Percentiles rank a stretch among this genome's conserved stretches.
Evolutionary conservation across 1,140 invertebrate species (phyloP).

Genomic region (Drosophila teissieri): DNA sequence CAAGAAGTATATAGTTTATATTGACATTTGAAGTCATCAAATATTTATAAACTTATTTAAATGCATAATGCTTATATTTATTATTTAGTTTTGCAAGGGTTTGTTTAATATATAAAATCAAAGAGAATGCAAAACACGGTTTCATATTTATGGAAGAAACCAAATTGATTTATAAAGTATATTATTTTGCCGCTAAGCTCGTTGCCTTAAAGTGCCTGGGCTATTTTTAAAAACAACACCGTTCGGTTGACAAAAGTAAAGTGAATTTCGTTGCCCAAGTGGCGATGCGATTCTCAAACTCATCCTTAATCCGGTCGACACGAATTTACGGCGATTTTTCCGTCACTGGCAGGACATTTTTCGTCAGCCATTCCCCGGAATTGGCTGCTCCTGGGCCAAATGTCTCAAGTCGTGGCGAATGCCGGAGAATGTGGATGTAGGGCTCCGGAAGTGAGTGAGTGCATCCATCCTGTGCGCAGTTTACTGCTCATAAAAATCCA

Average conservation of each 20-base stretch:
- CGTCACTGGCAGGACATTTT: conserved; percentile 59
- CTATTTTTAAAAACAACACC: not conserved
- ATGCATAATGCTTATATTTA: too few species aligned
- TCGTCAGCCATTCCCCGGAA: conserved; percentile 28
- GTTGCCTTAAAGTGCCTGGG: too few species aligned
- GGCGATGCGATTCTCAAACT: conserved; percentile 3
- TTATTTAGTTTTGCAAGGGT: too few species aligned
- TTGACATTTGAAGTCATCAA: too few species aligned
- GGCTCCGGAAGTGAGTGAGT: conserved; percentile 26
- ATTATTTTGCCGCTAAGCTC: too few species aligned
- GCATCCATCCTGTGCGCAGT: conserved; percentile 70
- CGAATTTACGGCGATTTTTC: conserved; percentile 73
- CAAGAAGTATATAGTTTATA: too few species aligned
- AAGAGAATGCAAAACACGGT: too few species aligned
- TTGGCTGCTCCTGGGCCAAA: conserved; percentile 34
- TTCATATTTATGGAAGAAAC: too few species aligned
- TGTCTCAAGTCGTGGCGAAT: conserved; percentile 42
- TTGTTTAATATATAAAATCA: too few species aligned
- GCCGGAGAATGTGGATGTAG: conserved; percentile 25
- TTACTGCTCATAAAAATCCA: conserved; percentile 84
- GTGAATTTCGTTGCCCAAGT: not conserved
- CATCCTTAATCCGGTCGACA: conserved; percentile 38
- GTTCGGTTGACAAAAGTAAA: not conserved
- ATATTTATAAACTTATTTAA: too few species aligned
- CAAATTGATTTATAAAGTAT: too few species aligned